Percentiles rank a stretch among this genome's conserved stretches.
phyloP scores from a whole-genome alignment of 2,113 vertebrate genomes.

The Crocuta crocuta region DNA sequence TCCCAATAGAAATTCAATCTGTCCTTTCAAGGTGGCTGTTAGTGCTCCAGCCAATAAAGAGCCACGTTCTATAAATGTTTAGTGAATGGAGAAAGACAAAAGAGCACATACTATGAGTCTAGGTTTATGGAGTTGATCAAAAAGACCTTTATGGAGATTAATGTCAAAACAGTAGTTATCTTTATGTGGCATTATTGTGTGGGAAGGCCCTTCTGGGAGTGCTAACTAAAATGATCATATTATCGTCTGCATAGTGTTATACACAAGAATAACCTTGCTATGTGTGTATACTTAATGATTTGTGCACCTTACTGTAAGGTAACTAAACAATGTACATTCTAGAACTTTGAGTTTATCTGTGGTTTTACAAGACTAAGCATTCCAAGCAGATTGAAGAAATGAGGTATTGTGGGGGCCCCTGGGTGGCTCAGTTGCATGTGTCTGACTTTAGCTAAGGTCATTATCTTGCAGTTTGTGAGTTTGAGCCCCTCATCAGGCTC shows the following conservation, averaged over 20 bases:
- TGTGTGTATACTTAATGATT: background rate
- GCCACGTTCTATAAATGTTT: background rate
- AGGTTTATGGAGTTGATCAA: background rate
- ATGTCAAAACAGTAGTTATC: background rate
- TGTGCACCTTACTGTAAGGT: background rate
- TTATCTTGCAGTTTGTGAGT: too few species aligned
- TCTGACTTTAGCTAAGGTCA: too few species aligned
- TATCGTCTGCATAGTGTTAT: background rate
- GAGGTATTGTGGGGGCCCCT: too few species aligned
- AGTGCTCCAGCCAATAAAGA: background rate
- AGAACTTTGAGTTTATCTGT: background rate
- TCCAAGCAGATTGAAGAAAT: background rate
- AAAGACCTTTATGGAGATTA: background rate
- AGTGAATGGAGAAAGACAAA: background rate
- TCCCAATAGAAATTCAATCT: background rate
- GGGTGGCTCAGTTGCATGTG: too few species aligned
- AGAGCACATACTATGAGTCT: background rate
- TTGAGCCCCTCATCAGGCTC: too few species aligned
- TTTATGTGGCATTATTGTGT: background rate
- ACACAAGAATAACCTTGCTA: background rate
- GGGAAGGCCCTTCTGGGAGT: background rate
- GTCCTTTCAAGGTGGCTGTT: background rate
- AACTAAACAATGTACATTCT: background rate
- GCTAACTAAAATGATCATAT: background rate
- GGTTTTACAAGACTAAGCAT: background rate